A percentile compares a stretch with the other conserved stretches of the same genome.
These are phyloP conservation scores for Gambusia holbrooki DNA, from an alignment of 2,113 vertebrate species.

Conservation along the genomic window DNA sequence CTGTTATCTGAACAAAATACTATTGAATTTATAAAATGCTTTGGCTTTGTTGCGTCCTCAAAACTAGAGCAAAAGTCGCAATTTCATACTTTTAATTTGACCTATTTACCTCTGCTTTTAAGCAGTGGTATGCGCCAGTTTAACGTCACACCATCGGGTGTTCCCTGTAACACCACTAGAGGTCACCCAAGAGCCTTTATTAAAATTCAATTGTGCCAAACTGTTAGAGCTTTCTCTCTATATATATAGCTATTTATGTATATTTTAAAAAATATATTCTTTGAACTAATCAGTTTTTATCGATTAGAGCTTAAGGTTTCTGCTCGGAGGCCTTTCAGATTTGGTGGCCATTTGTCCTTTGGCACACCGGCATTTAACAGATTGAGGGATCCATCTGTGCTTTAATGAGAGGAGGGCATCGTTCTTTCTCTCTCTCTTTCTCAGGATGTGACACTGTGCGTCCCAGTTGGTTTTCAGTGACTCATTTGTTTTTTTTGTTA, in stretches of 20 bases:
- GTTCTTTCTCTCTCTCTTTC: constrained; percentile 40
- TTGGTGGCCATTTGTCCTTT: constrained; percentile 54
- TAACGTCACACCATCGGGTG: constrained; percentile 13
- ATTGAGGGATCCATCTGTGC: constrained; percentile 69
- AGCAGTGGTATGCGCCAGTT: constrained; percentile 33
- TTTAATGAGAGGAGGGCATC: constrained; percentile 54
- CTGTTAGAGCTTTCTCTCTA: neutral
- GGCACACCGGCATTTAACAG: constrained; percentile 55
- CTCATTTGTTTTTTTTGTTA: constrained; percentile 65
- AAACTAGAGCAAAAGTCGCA: rapidly evolving
- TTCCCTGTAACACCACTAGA: constrained; percentile 8
- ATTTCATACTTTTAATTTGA: neutral
- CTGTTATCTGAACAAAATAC: neutral
- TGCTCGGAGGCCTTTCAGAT: constrained; percentile 36
- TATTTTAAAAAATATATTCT: no score
- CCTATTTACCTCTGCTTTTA: neutral
- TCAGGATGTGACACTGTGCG: constrained; percentile 70
- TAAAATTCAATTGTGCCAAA: neutral
- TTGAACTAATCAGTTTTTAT: neutral
- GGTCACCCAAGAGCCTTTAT: constrained; percentile 31
- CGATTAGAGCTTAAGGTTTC: neutral
- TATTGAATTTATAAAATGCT: neutral
- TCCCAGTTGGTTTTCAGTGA: constrained; percentile 76
- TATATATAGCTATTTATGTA: neutral
- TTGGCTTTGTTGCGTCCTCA: neutral